Evolutionary conservation across 2,888 invertebrate species (phyloP).

Genomic region (Nomada fucata): DNA sequence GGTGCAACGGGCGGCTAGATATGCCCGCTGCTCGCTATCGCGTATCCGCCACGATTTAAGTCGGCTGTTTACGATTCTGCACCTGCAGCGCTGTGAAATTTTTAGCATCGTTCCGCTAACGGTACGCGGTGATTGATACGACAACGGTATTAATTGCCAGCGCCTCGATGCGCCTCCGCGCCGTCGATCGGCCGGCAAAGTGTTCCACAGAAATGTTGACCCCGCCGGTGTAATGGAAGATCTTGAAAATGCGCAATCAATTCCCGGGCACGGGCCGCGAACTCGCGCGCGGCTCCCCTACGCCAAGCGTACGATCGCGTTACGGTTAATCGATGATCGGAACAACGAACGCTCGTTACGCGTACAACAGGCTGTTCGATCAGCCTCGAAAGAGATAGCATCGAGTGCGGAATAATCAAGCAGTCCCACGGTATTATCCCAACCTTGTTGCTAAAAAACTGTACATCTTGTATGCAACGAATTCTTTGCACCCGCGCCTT

Average conservation of each 20-base stretch:
- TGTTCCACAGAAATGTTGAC: neutral
- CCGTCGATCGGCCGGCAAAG: neutral
- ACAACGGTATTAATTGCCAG: slow-evolving; percentile 39
- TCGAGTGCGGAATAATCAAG: neutral
- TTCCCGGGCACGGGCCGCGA: neutral
- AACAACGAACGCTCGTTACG: slow-evolving; percentile 13
- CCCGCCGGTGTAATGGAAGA: neutral
- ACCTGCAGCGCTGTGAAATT: slow-evolving; percentile 23
- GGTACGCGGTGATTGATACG: slow-evolving; percentile 35
- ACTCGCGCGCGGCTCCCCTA: slow-evolving; percentile 2
- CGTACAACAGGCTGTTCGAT: slow-evolving; percentile 9
- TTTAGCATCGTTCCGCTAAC: slow-evolving; percentile 36
- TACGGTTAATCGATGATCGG: slow-evolving; percentile 30
- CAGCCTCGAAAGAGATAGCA: slow-evolving; percentile 25
- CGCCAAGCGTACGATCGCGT: slow-evolving; percentile 1
- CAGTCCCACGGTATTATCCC: slow-evolving; percentile 20
- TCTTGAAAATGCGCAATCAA: slow-evolving; percentile 28
- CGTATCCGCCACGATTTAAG: slow-evolving; percentile 2
- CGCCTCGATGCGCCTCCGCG: slow-evolving; percentile 6
- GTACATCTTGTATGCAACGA: neutral
- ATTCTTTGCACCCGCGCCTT: neutral
- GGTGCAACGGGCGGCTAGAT: slow-evolving; percentile 43
- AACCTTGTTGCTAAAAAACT: slow-evolving; percentile 3
- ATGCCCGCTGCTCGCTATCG: neutral
- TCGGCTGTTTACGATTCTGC: slow-evolving; percentile 42